A percentile compares a stretch with the other conserved stretches of the same genome.
These are phyloP conservation scores for Muntiacus muntjak DNA, from an alignment of 2,113 vertebrate species.

Conservation along the genomic window DNA sequence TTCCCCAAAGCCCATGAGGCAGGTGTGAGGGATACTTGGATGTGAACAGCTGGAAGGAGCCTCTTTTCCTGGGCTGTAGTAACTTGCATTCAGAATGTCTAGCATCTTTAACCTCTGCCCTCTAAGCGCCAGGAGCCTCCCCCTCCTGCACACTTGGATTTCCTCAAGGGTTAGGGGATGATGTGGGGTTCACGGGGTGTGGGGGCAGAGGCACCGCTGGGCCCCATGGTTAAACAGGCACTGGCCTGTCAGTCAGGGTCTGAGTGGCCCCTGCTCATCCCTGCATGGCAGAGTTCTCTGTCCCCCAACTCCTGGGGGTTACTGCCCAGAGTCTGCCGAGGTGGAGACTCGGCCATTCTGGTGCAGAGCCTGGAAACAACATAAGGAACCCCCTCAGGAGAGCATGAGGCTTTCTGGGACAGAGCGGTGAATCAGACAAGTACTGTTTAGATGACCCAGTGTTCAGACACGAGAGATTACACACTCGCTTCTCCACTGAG, in stretches of 20 bases:
- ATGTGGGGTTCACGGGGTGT: rapidly evolving
- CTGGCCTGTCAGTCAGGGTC: neutral
- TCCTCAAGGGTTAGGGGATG: neutral
- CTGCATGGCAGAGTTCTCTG: neutral
- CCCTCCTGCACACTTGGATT: neutral
- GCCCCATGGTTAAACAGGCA: neutral
- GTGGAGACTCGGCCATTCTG: neutral
- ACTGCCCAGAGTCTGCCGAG: neutral
- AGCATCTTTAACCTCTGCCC: neutral
- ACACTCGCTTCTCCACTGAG: neutral
- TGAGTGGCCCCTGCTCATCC: neutral
- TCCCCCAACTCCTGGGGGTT: neutral
- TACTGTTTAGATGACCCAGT: neutral
- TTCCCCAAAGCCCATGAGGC: neutral
- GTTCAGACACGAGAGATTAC: neutral
- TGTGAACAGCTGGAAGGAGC: neutral
- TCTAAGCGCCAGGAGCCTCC: neutral
- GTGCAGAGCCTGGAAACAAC: neutral
- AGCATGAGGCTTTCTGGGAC: neutral
- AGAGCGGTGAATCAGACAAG: neutral
- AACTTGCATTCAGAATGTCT: neutral
- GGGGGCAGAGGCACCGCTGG: rapidly evolving
- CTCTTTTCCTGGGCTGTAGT: neutral
- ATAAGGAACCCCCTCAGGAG: neutral
- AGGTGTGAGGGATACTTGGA: neutral